phyloP scores from a whole-genome alignment of 2,113 vertebrate species.

The Chunga burmeisteri region DNA sequence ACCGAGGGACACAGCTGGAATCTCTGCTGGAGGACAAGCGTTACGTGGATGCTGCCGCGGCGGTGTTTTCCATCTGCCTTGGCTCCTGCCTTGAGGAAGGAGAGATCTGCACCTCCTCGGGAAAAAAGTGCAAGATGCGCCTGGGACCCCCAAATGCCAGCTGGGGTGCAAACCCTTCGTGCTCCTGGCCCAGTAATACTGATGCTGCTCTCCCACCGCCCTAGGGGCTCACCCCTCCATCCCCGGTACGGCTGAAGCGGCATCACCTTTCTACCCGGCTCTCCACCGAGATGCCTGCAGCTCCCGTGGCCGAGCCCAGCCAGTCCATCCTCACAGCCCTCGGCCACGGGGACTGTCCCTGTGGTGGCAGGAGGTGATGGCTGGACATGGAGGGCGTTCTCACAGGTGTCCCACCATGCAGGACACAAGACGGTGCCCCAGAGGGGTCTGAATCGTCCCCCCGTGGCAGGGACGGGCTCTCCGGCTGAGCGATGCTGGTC shows the following conservation, averaged over 20 bases:
- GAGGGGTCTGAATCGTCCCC: background rate
- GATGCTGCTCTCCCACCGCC: rapidly evolving
- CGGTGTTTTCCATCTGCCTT: background rate
- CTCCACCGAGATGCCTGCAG: background rate
- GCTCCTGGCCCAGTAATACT: background rate
- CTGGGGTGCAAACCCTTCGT: background rate
- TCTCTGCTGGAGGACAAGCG: background rate
- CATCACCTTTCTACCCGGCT: background rate
- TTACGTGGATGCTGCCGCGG: background rate
- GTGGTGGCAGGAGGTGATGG: background rate
- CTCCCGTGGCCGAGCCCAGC: background rate
- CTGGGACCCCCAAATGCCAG: background rate
- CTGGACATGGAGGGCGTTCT: background rate
- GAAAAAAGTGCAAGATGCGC: background rate
- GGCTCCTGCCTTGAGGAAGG: background rate
- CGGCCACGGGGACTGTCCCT: background rate
- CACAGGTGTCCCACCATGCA: background rate
- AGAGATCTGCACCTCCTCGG: background rate
- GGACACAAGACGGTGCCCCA: background rate
- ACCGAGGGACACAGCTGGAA: background rate
- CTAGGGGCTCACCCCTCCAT: background rate
- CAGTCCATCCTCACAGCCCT: background rate
- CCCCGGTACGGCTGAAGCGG: background rate
- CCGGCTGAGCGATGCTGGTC: background rate
- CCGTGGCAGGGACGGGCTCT: background rate